Percentiles rank a stretch among this genome's conserved stretches.
Conservation (phyloP, 2,797 vertebrate species). For the Setipinna tenuifilis region DNA sequence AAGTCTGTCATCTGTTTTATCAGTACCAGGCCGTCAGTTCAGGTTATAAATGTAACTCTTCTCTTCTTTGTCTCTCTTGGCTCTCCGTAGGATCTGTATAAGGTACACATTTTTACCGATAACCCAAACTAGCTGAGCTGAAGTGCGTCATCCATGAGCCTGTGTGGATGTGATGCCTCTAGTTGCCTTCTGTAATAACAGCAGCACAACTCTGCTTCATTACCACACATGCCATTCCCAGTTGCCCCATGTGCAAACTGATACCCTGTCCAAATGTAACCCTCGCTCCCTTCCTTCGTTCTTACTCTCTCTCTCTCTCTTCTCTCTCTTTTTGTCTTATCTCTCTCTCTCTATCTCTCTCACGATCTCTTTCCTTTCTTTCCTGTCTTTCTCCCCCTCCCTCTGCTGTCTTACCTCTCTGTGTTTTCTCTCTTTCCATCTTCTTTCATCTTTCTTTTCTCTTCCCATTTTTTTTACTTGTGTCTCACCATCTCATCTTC, state of each 20-base stretch:
- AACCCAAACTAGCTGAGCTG: neutral
- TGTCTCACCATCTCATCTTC: no score
- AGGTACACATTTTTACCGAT: slow-evolving; percentile 76
- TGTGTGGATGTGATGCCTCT: neutral
- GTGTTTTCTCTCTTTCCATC: no score
- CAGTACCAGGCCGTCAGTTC: neutral
- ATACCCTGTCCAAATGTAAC: neutral
- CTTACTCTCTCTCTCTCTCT: neutral
- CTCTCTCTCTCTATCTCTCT: neutral
- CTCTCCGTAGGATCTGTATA: slow-evolving; percentile 90
- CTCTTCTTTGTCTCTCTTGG: slow-evolving; percentile 54
- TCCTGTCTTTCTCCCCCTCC: no score
- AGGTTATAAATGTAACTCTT: slow-evolving; percentile 57
- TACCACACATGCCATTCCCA: slow-evolving; percentile 1
- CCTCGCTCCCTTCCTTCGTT: neutral
- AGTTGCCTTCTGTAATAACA: slow-evolving; percentile 12
- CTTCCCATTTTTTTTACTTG: no score
- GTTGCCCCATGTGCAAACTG: slow-evolving; percentile 11
- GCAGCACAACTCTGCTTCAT: slow-evolving; percentile 10
- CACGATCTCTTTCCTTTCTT: neutral
- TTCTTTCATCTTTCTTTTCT: no score
- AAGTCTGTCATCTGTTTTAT: slow-evolving; percentile 34
- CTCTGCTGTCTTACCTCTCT: no score
- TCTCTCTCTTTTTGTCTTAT: neutral
- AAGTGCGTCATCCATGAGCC: neutral